Evolutionary conservation across 1,140 invertebrate genomes (phyloP), one percentile per base, ranked within the genome.

Genomic region (Aleiodes sp.): DNA sequence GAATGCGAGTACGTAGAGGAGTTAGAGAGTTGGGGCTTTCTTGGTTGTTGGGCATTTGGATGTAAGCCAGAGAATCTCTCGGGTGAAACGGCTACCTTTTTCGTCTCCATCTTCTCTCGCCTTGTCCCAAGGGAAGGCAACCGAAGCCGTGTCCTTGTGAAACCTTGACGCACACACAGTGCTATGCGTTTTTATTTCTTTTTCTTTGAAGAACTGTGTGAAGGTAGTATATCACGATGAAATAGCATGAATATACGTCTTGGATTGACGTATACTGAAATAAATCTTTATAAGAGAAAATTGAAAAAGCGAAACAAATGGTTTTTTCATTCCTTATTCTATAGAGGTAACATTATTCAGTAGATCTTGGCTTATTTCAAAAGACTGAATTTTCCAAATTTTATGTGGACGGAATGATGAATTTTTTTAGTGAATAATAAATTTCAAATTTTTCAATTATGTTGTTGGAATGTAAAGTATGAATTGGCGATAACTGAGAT

Each of bases 21-120:
- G 72, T 52, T 33, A 66, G 73, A 78, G 70, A 76, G 77, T 70
- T 29, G n/a, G 68, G 78, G 73, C 70, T 79, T 80, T 77, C 76
- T 78, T 76, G 69, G 78, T 77, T 79, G 76, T 77, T 78, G 78
- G 75, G 70, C 73, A 74, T 80, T 80, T 79, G 79, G 79, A 78
- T 72, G 73, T 72, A 70, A 41, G 76, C 78, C 78, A 80, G 69
- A 65, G 74, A 79, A 79, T 79, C 75, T 78, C 72, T 67, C 64
- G 72, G 75, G 75, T 71, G 73, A 70, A 56, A 76, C 76, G 74
- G 72, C 75, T 76, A 74, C 72, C 73, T 76, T 76, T 78, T 74
- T 73, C 71, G 46, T 52, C 21, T 41, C 39, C 4, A 8, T 41
- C n/a, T 41, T n/a, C 39, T 41, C n/a, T n/a, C n/a, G n/a, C n/a